Evolutionary conservation across 2,113 vertebrate genomes (phyloP), one percentile per base, ranked within the genome.

Genomic region (Mobula birostris): DNA sequence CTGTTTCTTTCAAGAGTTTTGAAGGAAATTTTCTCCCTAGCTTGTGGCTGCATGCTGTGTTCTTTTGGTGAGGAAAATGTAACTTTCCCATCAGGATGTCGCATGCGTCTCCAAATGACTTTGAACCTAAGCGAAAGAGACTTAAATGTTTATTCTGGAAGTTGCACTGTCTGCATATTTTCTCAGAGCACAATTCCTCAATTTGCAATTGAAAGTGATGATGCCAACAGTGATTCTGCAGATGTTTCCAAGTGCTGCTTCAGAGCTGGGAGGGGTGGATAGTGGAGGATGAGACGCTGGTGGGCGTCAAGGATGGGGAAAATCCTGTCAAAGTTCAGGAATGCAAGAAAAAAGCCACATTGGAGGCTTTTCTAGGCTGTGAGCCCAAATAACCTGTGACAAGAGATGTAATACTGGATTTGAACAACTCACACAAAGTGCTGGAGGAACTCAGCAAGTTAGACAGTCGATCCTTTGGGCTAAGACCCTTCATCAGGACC

Each of bases 41-140:
- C 29, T 29, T 66, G 58, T 66, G 58, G 5, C 61, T 32, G 17
- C 85, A 90, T 36, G 85, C 85, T 90, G 85, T 66, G 85, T 6
- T 36, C 85, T 66, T 88, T 90, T 90, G 61, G 56, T 88, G 24
- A 66, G 29, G 61, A 32, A 90, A 68, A 63, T 68, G 0, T 66
- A 66, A 66, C 29, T 66, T 66, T 90, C 85, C 61, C 58, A 66
- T n/a, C 85, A 90, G 61, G 85, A 66, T 90, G 85, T 90, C 85
- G 19, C 61, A 15, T 66, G n/a, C 15, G 85, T 15, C 63, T 32
- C 17, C 85, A 90, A 90, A n/a, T 66, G n/a, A 90, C 85, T 36
- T 90, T 66, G 85, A 90, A 90, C 85, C n/a, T 8, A 29, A 90
- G 61, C 17, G 4, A 66, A 19, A 48, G 66, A 90, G 85, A 61